Conservation (phyloP, 2,113 vertebrate genomes). For the Gymnorhina tibicen region DNA sequence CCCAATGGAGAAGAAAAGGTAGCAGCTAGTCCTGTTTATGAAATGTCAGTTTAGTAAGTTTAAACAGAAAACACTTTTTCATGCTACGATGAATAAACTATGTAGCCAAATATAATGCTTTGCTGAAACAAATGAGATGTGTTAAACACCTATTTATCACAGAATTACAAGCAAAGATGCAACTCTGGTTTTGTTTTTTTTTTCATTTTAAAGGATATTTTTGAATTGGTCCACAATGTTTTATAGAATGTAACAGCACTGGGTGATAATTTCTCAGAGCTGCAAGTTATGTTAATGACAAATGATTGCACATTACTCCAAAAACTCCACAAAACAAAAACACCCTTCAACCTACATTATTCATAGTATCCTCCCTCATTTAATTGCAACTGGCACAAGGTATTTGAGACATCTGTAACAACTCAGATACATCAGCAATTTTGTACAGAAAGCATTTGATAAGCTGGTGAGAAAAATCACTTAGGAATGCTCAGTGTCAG, state of each 20-base stretch:
- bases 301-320: background rate
- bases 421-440: background rate
- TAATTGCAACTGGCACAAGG: background rate
- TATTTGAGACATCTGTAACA: background rate
- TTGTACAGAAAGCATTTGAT: background rate
- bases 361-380: background rate
- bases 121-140: background rate
- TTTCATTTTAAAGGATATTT: background rate
- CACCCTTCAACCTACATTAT: background rate
- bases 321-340: background rate
- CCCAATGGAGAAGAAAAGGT: background rate
- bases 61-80: background rate
- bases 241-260: background rate
- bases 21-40: background rate
- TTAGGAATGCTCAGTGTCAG: background rate
- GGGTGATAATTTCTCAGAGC: background rate
- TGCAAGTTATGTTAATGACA: background rate
- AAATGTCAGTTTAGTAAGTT: background rate
- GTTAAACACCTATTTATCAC: background rate
- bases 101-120: background rate
- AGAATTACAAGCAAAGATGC: background rate
- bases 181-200: too few relatives aligned
- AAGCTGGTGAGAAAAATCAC: constrained; percentile 2
- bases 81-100: background rate
- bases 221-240: background rate